Base-by-base conservation (phyloP, 2,888 invertebrate species). In the Biston stratarius region DNA sequence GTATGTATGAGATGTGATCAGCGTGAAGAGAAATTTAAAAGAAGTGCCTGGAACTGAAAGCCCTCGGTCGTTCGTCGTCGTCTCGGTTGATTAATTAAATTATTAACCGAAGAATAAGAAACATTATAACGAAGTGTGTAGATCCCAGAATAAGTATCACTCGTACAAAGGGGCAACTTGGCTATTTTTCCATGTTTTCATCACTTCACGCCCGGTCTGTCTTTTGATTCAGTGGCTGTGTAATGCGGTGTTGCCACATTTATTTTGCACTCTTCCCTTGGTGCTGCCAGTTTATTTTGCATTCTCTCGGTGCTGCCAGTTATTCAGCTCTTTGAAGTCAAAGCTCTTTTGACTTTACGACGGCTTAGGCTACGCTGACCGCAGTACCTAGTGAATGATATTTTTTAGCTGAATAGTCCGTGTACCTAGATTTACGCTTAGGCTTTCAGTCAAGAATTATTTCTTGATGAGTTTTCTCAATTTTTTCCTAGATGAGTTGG, bases 151-250 rank as follows among this genome's bases (percentile, higher is more conserved):
- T 93, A 92, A 88, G 83, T 76, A 76, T 75, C 73, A 77, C 74
- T 79, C 76, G 77, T 85, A 84, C 77, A 76, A 79, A 78, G 81
- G 80, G 83, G 79, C 75, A 83, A 82, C 83, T 88, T 85, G 89
- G 86, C 87, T 85, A 87, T 89, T 92, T 93, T 90, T 92, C 88
- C 89, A 90, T 91, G 90, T 92, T 92, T 91, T 88, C 88, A 92
- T 89, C 90, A 89, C 90, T 91, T 92, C 88, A 92, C 91, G 92
- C 91, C 88, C 87, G 75, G 91, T 87, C 91, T 91, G 89, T 85
- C 88, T 90, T 91, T 91, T 91, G 90, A 94, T 90, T 91, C 93
- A 93, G 85, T 94, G 93, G 88, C 90, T 90, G 88, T 92, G 92
- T 92, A 90, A 92, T 92, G 85, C 85, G 91, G 82, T 88, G 90